Evolutionary conservation across 2,888 invertebrate genomes (phyloP), one percentile per base, ranked within the genome.

Genomic region (Eristalis pertinax): DNA sequence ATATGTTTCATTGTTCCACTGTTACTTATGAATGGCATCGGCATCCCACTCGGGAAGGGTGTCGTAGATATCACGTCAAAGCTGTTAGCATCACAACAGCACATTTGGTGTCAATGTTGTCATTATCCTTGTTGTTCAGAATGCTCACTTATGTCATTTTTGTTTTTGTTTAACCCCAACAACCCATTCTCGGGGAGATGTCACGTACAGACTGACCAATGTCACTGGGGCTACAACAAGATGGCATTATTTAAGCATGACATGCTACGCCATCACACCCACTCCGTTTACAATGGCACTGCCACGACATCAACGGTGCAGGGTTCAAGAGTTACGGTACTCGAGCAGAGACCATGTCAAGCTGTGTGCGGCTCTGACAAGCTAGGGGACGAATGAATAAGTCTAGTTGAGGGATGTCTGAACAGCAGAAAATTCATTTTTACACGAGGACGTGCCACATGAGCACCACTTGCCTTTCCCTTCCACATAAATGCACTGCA

Each of bases 131-230:
- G 79, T 83, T 76, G 83, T 43, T 78, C 10, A 22, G 15, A 29
- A 11, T 67, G 22, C 26, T 69, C 50, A 22, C 1, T 22, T 74
- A 43, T 50, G 32, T 32, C 29, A 1, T 32, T 32, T 5, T 32
- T 32, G 0, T 32, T 32, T 32, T 24, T 58, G 13, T 1, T n/a
- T 60, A 4, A 24, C 38, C 26, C n/a, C 19, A 26, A 19, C 38
- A 19, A 13, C 43, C 1, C 64, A 70, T 22, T 1, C 58, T 22
- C 41, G 56, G 75, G 70, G 58, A 41, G 58, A 67, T 79, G 83
- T 87, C 87, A 84, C 70, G 72, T 83, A 64, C 87, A 87, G 84
- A 73, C 68, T 79, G 79, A 76, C 87, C 87, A 80, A 64, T 77
- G 76, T 65, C 79, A 73, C 68, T 79, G 56, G 19, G 68, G 35